Evolutionary conservation across 2,113 vertebrate genomes (phyloP), one percentile per base, ranked within the genome.

Genomic region (Notothenia coriiceps): DNA sequence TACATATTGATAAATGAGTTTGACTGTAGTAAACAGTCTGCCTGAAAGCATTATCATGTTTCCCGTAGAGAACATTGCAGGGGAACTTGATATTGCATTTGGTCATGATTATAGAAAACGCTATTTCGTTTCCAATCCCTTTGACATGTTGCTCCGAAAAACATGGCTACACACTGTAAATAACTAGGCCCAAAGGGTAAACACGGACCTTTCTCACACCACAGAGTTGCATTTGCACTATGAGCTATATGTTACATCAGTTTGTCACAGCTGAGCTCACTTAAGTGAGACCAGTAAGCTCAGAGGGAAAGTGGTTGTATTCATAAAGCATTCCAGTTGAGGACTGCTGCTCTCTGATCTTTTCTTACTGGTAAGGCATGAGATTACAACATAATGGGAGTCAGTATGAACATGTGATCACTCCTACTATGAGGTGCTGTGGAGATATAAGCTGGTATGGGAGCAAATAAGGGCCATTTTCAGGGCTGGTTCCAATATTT

Each of bases 41-140:
- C 78, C 78, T 91, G 80, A 88, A 86, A 89, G 86, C 63, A 2
- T 86, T 88, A 81, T 84, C 79, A 13, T 88, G 86, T 91, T 90
- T 81, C 50, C 63, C 1, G 22, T 60, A 43, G 50, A 77, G 51
- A 77, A 75, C 68, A 78, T 20, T 51, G 25, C 43, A 14, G 40
- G 22, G 63, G 72, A 80, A 82, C 68, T 50, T 60, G 72, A 83
- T 83, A 60, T 77, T 51, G 25, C 65, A 55, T 57, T 81, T 66
- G 35, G 64, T 54, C 29, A 44, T 56, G 74, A 71, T 69, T 74
- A 66, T 69, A 49, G 69, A 86, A 82, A 89, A 82, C 70, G 74
- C 11, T 50, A 79, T 80, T 73, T 66, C 20, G 25, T 71, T 82
- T 82, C 61, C 57, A 51, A 18, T 77, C 65, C 60, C 56, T 15